Evolutionary conservation across 2,888 invertebrate genomes (phyloP), one percentile per base, ranked within the genome.

Genomic region (Venusia cambrica): DNA sequence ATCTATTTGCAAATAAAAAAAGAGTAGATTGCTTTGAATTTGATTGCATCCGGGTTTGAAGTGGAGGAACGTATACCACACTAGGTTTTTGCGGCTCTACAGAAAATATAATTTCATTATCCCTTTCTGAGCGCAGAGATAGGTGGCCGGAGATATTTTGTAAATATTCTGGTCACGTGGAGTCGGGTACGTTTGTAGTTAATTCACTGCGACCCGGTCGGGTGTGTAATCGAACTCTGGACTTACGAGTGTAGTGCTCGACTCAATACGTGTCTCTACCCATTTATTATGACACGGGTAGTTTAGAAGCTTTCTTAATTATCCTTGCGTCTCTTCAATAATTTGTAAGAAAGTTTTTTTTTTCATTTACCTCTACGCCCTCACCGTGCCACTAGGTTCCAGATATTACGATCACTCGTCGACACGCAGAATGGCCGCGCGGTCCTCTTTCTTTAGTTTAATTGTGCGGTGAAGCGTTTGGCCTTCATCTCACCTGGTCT

Each of bases 151-250:
- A 54, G 54, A 57, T 59, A 63, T 63, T 61, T 62, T 54, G 44
- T 49, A 59, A 61, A 63, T 58, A 74, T 73, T 73, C 71, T 34
- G 43, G 68, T 74, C 74, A 74, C 73, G 73, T 61, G 60, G 42
- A 35, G 34, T 40, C 31, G 58, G 65, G 67, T 56, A 60, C 62
- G 63, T 68, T 57, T 66, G 69, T 70, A 72, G 68, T 73, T 75
- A 74, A 73, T 68, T 71, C 69, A 62, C 57, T 60, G 57, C 59
- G 61, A 62, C 57, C 62, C 65, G 62, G 56, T 62, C 65, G 66
- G 67, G 65, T 68, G 56, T 60, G 69, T 69, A 69, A 74, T 73
- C 69, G 74, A 73, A 70, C 70, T 58, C 58, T 54, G 59, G 63
- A 65, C 67, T 72, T 68, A 70, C 65, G 69, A 73, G 66, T 62